A percentile compares a stretch with the other conserved stretches of the same genome.
These are phyloP conservation scores for Standfussiana lucernea DNA, from an alignment of 2,888 invertebrate genomes.

Conservation along the genomic window DNA sequence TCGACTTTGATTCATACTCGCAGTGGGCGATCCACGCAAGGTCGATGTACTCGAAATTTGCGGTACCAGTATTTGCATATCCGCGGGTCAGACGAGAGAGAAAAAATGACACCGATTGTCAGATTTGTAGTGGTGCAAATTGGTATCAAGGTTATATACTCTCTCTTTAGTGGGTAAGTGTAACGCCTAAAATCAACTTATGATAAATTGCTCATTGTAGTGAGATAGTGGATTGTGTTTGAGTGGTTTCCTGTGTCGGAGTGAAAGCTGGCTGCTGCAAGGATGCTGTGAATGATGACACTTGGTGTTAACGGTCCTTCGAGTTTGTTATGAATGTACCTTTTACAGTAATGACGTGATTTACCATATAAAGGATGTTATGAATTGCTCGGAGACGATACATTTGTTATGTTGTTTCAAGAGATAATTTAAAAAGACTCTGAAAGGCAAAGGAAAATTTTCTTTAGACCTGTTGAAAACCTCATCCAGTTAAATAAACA, in stretches of 20 bases:
- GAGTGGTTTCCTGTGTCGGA: constrained; percentile 88
- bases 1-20: constrained; percentile 82
- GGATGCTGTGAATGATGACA: constrained; percentile 80
- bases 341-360: constrained; percentile 45
- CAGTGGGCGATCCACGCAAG: constrained; percentile 86
- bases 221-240: constrained; percentile 86
- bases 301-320: constrained; percentile 65
- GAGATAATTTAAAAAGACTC: background rate
- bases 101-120: constrained; percentile 88
- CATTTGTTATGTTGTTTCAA: background rate
- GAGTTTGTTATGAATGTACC: constrained; percentile 51
- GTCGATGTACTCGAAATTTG: constrained; percentile 89
- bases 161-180: constrained; percentile 90
- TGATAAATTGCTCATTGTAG: constrained; percentile 90
- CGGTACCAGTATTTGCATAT: constrained; percentile 89
- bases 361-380: constrained; percentile 5
- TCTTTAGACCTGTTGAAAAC: background rate
- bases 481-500: constrained; percentile 52
- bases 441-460: constrained; percentile 5
- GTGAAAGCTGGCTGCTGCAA: constrained; percentile 84
- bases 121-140: constrained; percentile 83
- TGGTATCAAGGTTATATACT: constrained; percentile 88
- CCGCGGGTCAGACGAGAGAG: constrained; percentile 79
- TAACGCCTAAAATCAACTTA: constrained; percentile 88
- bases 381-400: constrained; percentile 23